Evolutionary conservation across 2,113 vertebrate species (phyloP).

Genomic region (Elephas maximus): DNA sequence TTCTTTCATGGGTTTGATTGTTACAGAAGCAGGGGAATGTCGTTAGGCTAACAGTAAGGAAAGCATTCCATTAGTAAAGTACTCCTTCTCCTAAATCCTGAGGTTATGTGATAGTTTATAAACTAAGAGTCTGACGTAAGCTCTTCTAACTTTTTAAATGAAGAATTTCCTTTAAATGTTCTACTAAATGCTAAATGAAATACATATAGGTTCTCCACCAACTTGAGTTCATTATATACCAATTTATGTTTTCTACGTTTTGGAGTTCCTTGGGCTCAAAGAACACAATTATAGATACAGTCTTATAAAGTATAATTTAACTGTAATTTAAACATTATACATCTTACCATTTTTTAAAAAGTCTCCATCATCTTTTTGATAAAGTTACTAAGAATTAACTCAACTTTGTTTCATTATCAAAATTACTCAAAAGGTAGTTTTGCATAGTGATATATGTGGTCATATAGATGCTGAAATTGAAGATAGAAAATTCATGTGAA

Average conservation of each 20-base stretch:
- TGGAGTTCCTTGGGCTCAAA: not conserved
- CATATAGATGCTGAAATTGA: not conserved
- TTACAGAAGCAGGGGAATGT: not conserved
- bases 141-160: not conserved
- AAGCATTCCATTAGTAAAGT: not conserved
- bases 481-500: not conserved
- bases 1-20: not conserved
- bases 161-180: not conserved
- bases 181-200: not conserved
- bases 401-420: not conserved
- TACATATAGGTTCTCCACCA: not conserved
- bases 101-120: not conserved
- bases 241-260: not conserved
- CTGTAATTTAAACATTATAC: not conserved
- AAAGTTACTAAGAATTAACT: slow-evolving; percentile 26
- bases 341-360: slow-evolving; percentile 20
- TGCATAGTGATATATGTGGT: not conserved
- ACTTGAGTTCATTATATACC: not conserved
- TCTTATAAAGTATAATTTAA: not conserved
- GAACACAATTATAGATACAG: not conserved
- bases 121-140: not conserved
- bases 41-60: not conserved
- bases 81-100: not conserved
- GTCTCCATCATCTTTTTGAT: not conserved
- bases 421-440: not conserved